Base-by-base conservation (phyloP, 2,888 invertebrate genomes). In the Malthinus flaveolus region DNA sequence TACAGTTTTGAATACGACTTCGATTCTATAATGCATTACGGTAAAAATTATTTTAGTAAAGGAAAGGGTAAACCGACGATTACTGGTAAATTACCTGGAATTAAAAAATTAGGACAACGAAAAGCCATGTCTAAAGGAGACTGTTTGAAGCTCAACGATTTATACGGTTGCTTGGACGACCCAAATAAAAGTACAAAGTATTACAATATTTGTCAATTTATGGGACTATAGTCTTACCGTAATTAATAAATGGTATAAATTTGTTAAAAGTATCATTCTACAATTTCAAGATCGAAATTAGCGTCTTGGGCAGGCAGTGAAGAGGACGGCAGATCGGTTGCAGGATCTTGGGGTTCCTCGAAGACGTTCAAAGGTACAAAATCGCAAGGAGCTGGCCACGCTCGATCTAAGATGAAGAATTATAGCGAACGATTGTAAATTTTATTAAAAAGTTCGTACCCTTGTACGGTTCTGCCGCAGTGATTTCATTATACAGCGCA, bases 11-110 rank as follows among this genome's bases (percentile, higher is more conserved):
- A 87, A 55, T 92, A 92, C 69, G 91, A 91, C 73, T 91, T 87
- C 72, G 85, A 87, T 63, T 88, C 88, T 8, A 87, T 91, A 32
- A 90, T 91, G 90, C 92, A 92, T 73, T 92, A 92, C 66, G 88
- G 88, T 1, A 80, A 80, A 63, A 80, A 80, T 68, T 88, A 85
- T 73, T 88, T 88, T 71, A 86, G 86, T 66, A 84, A 83, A 69
- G 79, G 78, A 54, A 83, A 83, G 71, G 82, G 83, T 15, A 84
- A 83, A 68, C 85, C 86, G 1, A 87, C 87, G 0, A 82, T 88
- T 55, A 83, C 85, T 1, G 79, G 87, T 0, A 82, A 84, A 68
- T 78, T 81, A 67, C 78, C 80, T 5, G 84, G 83, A 1, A 78
- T 80, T 1, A 80, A 78, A 47, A 73, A 70, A 37, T 80, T 87